Evolutionary conservation across 2,113 vertebrate species (phyloP), one percentile per base, ranked within the genome.

Genomic region (Apistogramma diplotaenia): DNA sequence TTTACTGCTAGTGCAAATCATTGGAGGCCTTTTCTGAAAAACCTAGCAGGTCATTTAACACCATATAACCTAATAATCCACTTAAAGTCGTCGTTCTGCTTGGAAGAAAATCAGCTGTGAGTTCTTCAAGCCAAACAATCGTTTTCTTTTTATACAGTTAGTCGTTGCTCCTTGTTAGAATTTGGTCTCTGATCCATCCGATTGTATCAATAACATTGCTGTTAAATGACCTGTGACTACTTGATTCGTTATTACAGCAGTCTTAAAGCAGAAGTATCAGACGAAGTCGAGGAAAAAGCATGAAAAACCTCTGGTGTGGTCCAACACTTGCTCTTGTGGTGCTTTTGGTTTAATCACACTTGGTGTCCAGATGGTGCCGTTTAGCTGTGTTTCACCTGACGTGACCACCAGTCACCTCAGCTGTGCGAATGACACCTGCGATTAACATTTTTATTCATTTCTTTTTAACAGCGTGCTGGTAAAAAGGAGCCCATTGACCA

Each of bases 291-390:
- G 59, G 7, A 31, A 31, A 35, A 35, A 73, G 18, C 75, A 61
- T 85, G 19, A 8, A 1, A 21, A 74, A 49, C 78, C 54, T 0
- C 61, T 83, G 83, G 76, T 60, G 54, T 85, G 80, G 81, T 87
- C 85, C 43, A 2, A 25, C 49, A 53, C 58, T 27, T 58, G 27
- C 10, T 25, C 58, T 16, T 8, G 21, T 8, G 27, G 49, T 54
- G 29, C 37, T 43, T 19, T 9, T 70, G 13, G 40, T 61, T 60
- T 62, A 51, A 79, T 57, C 54, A 13, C 58, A n/a, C 1, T 25
- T 21, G 59, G 43, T 29, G 27, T 21, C 58, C 58, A 31, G 2
- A 54, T 18, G 55, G 29, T 65, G 43, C 37, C 49, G 18, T 29
- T 59, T 15, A 51, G 65, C 19, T 51, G 51, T 70, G 65, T 19